Evolutionary conservation across 2,113 vertebrate species (phyloP).

Genomic region (Phalacrocorax carbo): DNA sequence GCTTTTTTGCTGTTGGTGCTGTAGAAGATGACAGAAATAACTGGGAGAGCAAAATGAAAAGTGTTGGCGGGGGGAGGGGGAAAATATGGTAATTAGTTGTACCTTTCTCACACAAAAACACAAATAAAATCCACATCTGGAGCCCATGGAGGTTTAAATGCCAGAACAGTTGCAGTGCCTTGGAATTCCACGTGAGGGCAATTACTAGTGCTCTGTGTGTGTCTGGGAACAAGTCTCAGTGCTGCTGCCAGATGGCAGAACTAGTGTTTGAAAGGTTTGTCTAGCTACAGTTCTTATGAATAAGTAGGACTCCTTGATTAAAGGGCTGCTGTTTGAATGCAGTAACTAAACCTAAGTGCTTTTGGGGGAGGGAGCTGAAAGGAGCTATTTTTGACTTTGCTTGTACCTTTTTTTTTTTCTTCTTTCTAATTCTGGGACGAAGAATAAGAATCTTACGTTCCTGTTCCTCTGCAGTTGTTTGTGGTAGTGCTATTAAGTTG

Average conservation of each 20-base stretch:
- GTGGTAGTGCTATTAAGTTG: background rate
- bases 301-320: conserved; percentile 57
- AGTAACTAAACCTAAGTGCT: background rate
- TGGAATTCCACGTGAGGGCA: conserved; percentile 52
- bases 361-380: conserved; percentile 1
- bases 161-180: conserved; percentile 24
- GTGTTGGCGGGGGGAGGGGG: background rate
- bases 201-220: background rate
- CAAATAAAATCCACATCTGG: conserved; percentile 1
- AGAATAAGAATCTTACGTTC: background rate
- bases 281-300: conserved; percentile 35
- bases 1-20: background rate
- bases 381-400: conserved; percentile 6
- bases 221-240: conserved; percentile 15
- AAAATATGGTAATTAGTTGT: background rate
- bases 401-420: background rate
- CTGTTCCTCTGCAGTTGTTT: background rate
- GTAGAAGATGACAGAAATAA: background rate
- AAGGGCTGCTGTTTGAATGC: conserved; percentile 39
- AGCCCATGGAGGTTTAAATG: background rate
- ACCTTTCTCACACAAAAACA: background rate
- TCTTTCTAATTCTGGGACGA: background rate
- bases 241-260: conserved; percentile 33
- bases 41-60: background rate
- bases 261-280: conserved; percentile 30